Evolutionary conservation across 2,113 vertebrate genomes (phyloP), one percentile per base, ranked within the genome.

Genomic region (Gadus macrocephalus): DNA sequence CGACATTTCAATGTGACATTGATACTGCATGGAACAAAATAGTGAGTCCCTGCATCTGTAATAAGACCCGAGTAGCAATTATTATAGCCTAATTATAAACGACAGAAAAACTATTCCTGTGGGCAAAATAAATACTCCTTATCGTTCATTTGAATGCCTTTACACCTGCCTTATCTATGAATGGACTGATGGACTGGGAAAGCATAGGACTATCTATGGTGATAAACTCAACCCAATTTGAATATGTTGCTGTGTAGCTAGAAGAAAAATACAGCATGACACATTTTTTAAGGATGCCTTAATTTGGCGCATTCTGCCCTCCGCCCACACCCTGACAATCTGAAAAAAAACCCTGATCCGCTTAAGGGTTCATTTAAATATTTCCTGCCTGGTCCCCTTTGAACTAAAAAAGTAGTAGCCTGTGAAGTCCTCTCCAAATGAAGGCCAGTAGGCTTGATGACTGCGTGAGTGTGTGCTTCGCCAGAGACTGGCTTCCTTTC

Each of bases 401-500:
- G 64, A 76, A 78, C 70, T 73, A 75, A 64, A 65, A 79, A 69
- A 67, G 74, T 70, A 31, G n/a, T 71, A 7, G 42, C 8, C 42
- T 35, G 31, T 35, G 12, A 49, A 49, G 42, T 75, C 76, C 12
- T 56, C 74, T 70, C 61, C 62, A 73, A 76, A 83, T 73, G 74
- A 74, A 75, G 55, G 53, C 25, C 61, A 81, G 78, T 35, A 25
- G 62, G 12, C 72, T 84, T 79, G 73, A 81, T 82, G 72, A 25
- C 71, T 74, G 78, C 74, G 68, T 68, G 86, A 87, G 83, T 19
- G 59, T 19, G 4, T 81, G 78, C 38, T 1, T n/a, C 84, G 82
- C 85, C 86, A 85, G 70, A 72, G 63, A 79, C 78, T 71, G 59
- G 80, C 78, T 84, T 86, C 85, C 86, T 82, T 83, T 80, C 9